Evolutionary conservation across 2,797 vertebrate genomes (phyloP), one percentile per base, ranked within the genome.

Genomic region (Crax fasciolata): DNA sequence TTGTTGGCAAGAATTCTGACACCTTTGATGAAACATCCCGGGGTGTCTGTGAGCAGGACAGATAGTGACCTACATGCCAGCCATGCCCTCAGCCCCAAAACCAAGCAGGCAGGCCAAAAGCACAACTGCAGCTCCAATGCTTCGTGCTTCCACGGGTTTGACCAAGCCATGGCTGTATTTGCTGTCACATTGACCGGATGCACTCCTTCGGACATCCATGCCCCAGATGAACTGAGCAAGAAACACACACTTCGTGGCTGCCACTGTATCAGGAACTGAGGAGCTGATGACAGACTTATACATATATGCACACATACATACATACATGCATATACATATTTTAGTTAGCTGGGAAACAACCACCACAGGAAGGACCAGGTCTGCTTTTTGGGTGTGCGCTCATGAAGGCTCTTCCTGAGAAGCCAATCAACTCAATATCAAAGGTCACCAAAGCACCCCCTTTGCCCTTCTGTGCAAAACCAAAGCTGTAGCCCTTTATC

Each of bases 201-300:
- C 15, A 7, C 9, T 21, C 28, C 54, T 57, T 75, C 32, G 62
- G 67, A 62, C 7, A 20, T 14, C 19, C 0, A 0, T 1, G 0
- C 7, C 35, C 12, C 9, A 6, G 27, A 30, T 30, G 39, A 54
- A 41, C 30, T 39, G 65, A 62, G 35, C 2, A 3, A 81, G 43
- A 21, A 81, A 13, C 46, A 91, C 1, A 16, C 4, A 65, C 54
- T 73, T 59, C 41, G 66, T 18, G 35, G 25, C 44, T 76, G 39
- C 27, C 67, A 30, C 52, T 62, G 9, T 73, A 52, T 21, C 23
- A 35, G 65, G 55, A 82, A 35, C 0, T 55, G 39, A 84, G 27
- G 21, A 84, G 11, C 16, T 35, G 13, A 16, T 28, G 41, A 61
- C 13, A 58, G 35, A 35, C 9, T 44, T 8, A n/a, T 4, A 48